phyloP scores from a whole-genome alignment of 2,797 vertebrate species.

The Paratrypauchen microcephalus region DNA sequence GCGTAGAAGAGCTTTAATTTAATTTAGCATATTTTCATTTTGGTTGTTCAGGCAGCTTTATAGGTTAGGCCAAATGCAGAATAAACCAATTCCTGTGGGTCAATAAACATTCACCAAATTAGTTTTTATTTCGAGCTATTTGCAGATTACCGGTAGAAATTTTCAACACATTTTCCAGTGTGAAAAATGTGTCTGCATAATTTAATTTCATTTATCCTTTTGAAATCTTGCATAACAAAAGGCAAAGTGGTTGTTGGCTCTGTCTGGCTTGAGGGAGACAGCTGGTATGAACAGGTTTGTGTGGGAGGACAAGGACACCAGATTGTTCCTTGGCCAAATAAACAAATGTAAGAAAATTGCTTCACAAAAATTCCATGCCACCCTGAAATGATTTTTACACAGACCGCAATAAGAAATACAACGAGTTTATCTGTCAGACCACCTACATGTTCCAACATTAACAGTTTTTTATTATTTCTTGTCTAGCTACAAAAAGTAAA shows the following conservation, averaged over 20 bases:
- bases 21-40: too few species aligned
- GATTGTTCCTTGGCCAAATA: slow-evolving; percentile 7
- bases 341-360: slow-evolving; percentile 9
- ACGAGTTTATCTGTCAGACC: background rate
- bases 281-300: slow-evolving; percentile 6
- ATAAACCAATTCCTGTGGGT: background rate
- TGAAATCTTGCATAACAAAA: background rate
- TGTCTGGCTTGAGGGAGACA: background rate
- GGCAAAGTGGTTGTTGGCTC: background rate
- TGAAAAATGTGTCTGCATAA: background rate
- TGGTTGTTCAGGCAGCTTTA: too few species aligned
- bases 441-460: background rate
- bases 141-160: background rate
- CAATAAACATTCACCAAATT: too few species aligned
- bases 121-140: too few species aligned
- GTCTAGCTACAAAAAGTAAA: too few species aligned
- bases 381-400: slow-evolving; percentile 30
- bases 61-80: background rate
- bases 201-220: background rate
- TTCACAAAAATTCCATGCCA: background rate
- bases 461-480: background rate
- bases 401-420: background rate
- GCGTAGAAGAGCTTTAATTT: too few species aligned
- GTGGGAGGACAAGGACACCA: slow-evolving; percentile 8
- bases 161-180: background rate